phyloP scores from a whole-genome alignment of 2,888 invertebrate genomes.

The Biston betularia region DNA sequence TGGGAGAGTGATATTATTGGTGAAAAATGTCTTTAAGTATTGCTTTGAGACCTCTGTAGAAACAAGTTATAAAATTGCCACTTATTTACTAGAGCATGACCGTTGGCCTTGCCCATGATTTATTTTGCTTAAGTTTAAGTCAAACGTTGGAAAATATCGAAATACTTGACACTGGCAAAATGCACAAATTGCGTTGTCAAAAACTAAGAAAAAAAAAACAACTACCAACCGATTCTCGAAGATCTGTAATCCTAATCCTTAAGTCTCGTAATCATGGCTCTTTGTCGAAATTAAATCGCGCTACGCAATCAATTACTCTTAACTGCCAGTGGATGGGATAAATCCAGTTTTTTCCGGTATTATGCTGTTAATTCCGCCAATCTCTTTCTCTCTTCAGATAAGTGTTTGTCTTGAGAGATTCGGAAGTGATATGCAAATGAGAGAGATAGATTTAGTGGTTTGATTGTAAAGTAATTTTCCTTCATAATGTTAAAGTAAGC shows the following conservation, averaged over 20 bases:
- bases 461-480: neutral
- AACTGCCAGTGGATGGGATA: slow-evolving; percentile 11
- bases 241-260: neutral
- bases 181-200: too few species aligned
- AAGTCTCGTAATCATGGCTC: neutral
- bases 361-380: slow-evolving; percentile 5
- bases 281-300: slow-evolving; percentile 7
- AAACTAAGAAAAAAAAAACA: too few species aligned
- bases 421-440: neutral
- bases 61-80: too few species aligned
- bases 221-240: neutral
- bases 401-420: slow-evolving; percentile 9
- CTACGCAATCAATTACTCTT: slow-evolving; percentile 10
- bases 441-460: neutral
- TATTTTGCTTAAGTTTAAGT: too few species aligned
- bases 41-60: too few species aligned
- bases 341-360: slow-evolving; percentile 15
- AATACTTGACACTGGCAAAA: too few species aligned
- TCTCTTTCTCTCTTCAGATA: neutral
- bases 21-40: too few species aligned
- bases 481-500: too few species aligned
- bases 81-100: too few species aligned
- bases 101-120: too few species aligned
- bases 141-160: too few species aligned
- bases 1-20: too few species aligned